A percentile compares a stretch with the other conserved stretches of the same genome.
These are phyloP conservation scores for Hydropsyche betteni DNA, from an alignment of 2,888 invertebrate species.

Conservation along the genomic window DNA sequence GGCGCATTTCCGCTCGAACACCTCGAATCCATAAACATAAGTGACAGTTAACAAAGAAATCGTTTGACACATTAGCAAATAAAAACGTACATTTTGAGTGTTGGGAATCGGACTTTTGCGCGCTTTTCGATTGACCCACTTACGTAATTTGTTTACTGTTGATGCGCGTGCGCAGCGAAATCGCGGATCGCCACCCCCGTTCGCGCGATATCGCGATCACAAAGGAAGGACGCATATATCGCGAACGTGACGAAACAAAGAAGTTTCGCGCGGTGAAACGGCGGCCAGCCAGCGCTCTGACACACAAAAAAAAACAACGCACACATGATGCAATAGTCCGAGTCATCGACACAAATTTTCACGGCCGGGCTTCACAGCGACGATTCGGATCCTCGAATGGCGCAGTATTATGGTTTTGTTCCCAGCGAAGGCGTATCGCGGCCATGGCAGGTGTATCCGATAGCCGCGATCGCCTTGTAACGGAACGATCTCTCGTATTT, in stretches of 20 bases:
- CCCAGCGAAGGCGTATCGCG: background rate
- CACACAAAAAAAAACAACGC: background rate
- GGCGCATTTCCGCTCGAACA: background rate
- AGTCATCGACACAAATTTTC: conserved; percentile 18
- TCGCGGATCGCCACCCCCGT: background rate
- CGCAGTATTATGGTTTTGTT: background rate
- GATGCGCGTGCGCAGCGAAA: background rate
- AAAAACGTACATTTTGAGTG: too few relatives aligned
- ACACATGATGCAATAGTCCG: background rate
- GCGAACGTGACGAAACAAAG: too few relatives aligned
- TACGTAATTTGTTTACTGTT: conserved; percentile 23
- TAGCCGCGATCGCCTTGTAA: background rate
- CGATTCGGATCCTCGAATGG: background rate
- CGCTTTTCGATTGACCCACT: background rate
- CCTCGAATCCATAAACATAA: background rate
- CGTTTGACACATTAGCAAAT: too few relatives aligned
- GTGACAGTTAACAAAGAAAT: conserved; percentile 14
- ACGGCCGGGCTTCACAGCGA: background rate
- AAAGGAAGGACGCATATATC: too few relatives aligned
- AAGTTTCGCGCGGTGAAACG: too few relatives aligned
- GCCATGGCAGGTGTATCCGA: background rate
- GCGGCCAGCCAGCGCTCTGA: too few relatives aligned
- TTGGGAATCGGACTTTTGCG: too few relatives aligned
- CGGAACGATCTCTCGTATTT: background rate
- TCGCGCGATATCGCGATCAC: too few relatives aligned